Evolutionary conservation across 2,888 invertebrate genomes (phyloP).

Genomic region (Bugula neritina): DNA sequence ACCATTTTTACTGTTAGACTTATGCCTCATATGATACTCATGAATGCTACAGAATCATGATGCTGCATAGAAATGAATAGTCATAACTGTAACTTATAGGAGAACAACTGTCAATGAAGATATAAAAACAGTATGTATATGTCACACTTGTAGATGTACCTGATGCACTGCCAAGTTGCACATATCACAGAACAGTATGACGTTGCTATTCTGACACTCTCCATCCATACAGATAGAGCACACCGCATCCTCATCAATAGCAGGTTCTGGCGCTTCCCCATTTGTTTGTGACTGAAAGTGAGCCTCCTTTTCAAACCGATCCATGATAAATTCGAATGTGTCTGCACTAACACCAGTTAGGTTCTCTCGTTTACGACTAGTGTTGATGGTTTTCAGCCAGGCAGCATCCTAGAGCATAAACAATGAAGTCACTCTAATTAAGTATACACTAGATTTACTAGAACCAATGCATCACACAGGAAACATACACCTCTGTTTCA

Average conservation of each 20-base stretch:
- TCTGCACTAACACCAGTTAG: slow-evolving; percentile 75
- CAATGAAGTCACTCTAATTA: neutral
- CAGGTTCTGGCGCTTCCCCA: slow-evolving; percentile 62
- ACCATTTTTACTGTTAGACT: no score
- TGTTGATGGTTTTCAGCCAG: slow-evolving; percentile 85
- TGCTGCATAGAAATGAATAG: no score
- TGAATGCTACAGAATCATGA: no score
- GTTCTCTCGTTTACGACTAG: slow-evolving; percentile 61
- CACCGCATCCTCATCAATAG: slow-evolving; percentile 91
- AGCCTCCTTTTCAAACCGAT: slow-evolving; percentile 93
- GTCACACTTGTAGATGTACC: no score
- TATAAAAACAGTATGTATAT: no score
- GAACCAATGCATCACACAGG: no score
- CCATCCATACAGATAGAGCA: slow-evolving; percentile 99
- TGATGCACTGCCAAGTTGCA: slow-evolving; percentile 98
- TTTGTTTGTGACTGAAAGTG: slow-evolving; percentile 68
- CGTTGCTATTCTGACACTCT: slow-evolving; percentile 96
- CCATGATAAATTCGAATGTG: slow-evolving; percentile 90
- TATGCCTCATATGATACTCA: no score
- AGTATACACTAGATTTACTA: neutral
- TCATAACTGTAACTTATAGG: no score
- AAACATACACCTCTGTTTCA: no score
- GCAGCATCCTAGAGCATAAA: slow-evolving; percentile 66
- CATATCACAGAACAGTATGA: slow-evolving; percentile 98
- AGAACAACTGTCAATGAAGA: no score